phyloP scores from a whole-genome alignment of 2,888 invertebrate species.

The Gari tellinella region DNA sequence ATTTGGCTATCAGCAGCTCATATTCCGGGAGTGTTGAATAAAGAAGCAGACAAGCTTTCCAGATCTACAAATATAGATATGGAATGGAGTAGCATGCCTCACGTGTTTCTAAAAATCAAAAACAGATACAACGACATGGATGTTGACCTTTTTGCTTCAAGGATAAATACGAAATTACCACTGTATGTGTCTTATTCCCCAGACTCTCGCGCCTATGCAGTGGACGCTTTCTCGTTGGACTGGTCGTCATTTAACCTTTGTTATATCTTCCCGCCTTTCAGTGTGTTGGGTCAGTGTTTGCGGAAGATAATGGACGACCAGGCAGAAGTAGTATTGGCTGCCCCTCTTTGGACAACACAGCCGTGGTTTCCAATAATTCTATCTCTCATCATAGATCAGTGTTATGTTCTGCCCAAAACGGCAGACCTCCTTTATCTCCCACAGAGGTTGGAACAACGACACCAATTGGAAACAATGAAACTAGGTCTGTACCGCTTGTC shows the following conservation, averaged over 20 bases:
- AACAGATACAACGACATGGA: slow-evolving; percentile 5
- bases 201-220: slow-evolving; percentile 1
- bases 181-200: slow-evolving; percentile 17
- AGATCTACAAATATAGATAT: slow-evolving; percentile 21
- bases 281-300: slow-evolving; percentile 2
- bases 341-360: slow-evolving; percentile 24
- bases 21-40: slow-evolving; percentile 40
- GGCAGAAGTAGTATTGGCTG: slow-evolving; percentile 15
- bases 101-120: slow-evolving; percentile 12
- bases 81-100: slow-evolving; percentile 28
- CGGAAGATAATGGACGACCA: neutral
- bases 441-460: neutral
- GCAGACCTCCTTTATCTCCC: slow-evolving; percentile 3
- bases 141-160: slow-evolving; percentile 46
- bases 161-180: slow-evolving; percentile 21
- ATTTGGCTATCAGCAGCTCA: slow-evolving; percentile 41
- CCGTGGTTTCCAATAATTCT: slow-evolving; percentile 32
- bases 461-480: slow-evolving; percentile 6
- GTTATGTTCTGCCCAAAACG: slow-evolving; percentile 9
- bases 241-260: slow-evolving; percentile 10
- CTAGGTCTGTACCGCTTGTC: slow-evolving; percentile 9
- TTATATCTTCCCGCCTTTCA: slow-evolving; percentile 25
- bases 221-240: slow-evolving; percentile 19
- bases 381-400: slow-evolving; percentile 6
- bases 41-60: slow-evolving; percentile 30